Percentiles rank a stretch among this genome's conserved stretches.
phyloP scores from a whole-genome alignment of 2,888 invertebrate species.

The Terebella lapidaria region DNA sequence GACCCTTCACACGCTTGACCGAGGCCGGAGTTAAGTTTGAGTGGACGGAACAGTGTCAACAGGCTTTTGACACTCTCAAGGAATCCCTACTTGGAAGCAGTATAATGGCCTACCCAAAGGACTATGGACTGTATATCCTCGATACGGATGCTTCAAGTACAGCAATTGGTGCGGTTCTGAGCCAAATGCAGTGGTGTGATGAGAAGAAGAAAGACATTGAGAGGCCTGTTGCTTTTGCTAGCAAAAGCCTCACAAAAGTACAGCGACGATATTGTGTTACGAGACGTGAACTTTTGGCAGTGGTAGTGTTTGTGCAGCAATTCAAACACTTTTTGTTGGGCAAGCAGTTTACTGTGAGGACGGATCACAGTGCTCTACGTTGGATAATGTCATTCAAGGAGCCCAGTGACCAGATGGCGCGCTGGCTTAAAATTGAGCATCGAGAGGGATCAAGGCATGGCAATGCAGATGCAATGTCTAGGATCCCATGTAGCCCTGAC shows the following conservation, averaged over 20 bases:
- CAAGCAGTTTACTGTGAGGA: not conserved
- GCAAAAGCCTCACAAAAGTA: not conserved
- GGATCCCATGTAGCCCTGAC: not conserved
- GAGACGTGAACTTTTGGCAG: not conserved
- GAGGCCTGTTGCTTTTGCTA: not conserved
- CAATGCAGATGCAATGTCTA: not conserved
- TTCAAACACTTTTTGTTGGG: not conserved
- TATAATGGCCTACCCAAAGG: not conserved
- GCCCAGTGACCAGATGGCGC: not conserved
- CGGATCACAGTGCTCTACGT: not conserved
- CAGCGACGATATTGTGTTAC: constrained; percentile 1
- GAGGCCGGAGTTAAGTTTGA: not conserved
- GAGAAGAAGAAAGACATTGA: not conserved
- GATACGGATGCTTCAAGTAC: not conserved
- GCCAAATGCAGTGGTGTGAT: not conserved
- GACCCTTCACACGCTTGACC: constrained; percentile 3
- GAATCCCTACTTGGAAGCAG: not conserved
- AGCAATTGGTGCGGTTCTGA: not conserved
- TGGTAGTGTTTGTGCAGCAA: not conserved
- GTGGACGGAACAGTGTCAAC: not conserved
- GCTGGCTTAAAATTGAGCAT: not conserved
- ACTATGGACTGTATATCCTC: not conserved
- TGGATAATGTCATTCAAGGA: not conserved
- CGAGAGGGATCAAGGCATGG: not conserved
- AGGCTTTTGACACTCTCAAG: not conserved